phyloP scores from a whole-genome alignment of 2,888 invertebrate species.

The Cosmia pyralina region DNA sequence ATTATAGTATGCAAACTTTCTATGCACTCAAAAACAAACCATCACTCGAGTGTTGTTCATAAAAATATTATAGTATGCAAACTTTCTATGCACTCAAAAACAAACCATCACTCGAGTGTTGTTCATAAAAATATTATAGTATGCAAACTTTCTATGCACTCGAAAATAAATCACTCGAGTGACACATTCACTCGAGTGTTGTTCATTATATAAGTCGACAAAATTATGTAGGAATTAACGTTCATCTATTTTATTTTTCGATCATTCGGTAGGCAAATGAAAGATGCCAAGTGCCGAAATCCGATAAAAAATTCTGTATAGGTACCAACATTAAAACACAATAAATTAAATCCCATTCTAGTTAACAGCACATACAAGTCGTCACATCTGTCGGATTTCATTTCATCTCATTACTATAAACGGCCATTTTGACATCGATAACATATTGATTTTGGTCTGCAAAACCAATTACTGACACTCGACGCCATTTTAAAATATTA shows the following conservation, averaged over 20 bases:
- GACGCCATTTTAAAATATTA: constrained; percentile 46
- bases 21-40: too few relatives aligned
- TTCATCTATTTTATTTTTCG: not conserved
- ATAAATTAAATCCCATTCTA: constrained; percentile 3
- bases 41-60: too few relatives aligned
- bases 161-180: not conserved
- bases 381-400: constrained; percentile 33
- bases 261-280: not conserved
- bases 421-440: constrained; percentile 44
- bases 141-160: too few relatives aligned
- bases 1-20: too few relatives aligned
- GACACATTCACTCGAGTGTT: not conserved
- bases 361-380: not conserved
- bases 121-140: too few relatives aligned
- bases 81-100: too few relatives aligned
- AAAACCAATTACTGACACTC: constrained; percentile 40
- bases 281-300: too few relatives aligned
- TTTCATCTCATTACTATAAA: constrained; percentile 35
- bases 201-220: too few relatives aligned
- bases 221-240: not conserved
- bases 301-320: not conserved
- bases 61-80: too few relatives aligned
- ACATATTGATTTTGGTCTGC: constrained; percentile 37
- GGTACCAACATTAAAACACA: constrained; percentile 9
- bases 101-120: too few relatives aligned